phyloP scores from a whole-genome alignment of 2,888 invertebrate genomes.

The Cantharis rustica region DNA sequence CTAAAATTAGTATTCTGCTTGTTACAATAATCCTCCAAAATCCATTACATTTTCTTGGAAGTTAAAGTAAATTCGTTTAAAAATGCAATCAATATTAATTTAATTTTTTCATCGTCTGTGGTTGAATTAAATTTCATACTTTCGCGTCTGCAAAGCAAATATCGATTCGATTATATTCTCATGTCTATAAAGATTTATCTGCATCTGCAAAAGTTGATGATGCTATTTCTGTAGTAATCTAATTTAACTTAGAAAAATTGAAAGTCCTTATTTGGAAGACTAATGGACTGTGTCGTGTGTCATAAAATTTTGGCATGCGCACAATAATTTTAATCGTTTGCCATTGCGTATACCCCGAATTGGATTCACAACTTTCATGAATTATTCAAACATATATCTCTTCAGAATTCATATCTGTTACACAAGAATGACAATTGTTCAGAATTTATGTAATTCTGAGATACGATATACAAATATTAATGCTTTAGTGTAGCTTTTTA shows the following conservation, averaged over 20 bases:
- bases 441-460: constrained; percentile 19
- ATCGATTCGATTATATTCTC: not conserved
- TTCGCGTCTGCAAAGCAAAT: not conserved
- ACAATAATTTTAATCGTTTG: constrained; percentile 29
- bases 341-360: constrained; percentile 23
- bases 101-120: not conserved
- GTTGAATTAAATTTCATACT: not conserved
- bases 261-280: constrained; percentile 27
- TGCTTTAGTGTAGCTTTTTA: not conserved
- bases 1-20: not conserved
- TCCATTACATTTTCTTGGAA: not conserved
- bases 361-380: constrained; percentile 15
- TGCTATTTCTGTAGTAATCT: not conserved
- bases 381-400: constrained; percentile 21
- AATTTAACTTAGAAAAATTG: not conserved
- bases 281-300: constrained; percentile 24
- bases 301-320: constrained; percentile 24
- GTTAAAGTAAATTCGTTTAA: not conserved
- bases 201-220: not conserved
- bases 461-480: constrained; percentile 13
- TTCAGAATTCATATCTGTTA: constrained; percentile 26
- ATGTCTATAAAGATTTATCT: not conserved
- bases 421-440: constrained; percentile 25
- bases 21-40: not conserved
- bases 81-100: constrained; percentile 1